A percentile compares a stretch with the other conserved stretches of the same genome.
These are phyloP conservation scores for Pedionomus torquatus DNA, from an alignment of 2,113 vertebrate species.

Conservation along the genomic window DNA sequence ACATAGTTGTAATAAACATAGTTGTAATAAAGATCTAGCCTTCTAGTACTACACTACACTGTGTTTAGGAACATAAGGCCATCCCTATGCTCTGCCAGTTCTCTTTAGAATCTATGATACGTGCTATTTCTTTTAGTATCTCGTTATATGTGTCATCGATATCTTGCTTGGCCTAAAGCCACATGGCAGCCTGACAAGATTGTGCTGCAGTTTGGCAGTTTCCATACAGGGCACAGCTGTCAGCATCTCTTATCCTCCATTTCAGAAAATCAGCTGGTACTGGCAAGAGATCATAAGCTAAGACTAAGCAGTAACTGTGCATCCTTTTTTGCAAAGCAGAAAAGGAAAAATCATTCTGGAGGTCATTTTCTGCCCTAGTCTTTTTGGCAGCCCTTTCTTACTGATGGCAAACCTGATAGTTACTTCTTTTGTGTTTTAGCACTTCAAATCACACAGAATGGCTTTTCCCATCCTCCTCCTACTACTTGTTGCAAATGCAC, in stretches of 20 bases:
- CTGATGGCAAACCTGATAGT: constrained; percentile 39
- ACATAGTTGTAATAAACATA: not conserved
- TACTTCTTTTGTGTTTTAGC: constrained; percentile 40
- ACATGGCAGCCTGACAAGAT: constrained; percentile 62
- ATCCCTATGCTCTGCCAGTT: constrained; percentile 46
- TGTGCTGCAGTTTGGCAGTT: constrained; percentile 68
- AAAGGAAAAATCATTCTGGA: constrained; percentile 49
- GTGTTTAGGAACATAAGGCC: constrained; percentile 5
- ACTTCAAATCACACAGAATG: not conserved
- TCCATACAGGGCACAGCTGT: constrained; percentile 76
- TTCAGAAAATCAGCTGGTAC: constrained; percentile 73
- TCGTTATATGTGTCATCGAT: constrained; percentile 65
- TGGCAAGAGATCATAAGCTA: constrained; percentile 76
- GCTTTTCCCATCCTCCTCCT: constrained; percentile 36
- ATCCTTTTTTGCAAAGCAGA: constrained; percentile 63
- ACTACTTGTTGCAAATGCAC: constrained; percentile 52
- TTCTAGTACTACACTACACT: not conserved
- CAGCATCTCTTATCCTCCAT: constrained; percentile 76
- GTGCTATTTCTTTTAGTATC: constrained; percentile 63
- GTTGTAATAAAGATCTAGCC: not conserved
- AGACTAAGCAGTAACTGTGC: constrained; percentile 62
- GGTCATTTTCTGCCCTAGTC: constrained; percentile 9
- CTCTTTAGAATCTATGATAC: constrained; percentile 60
- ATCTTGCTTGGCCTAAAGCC: constrained; percentile 74
- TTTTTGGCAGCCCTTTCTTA: constrained; percentile 41